Evolutionary conservation across 2,888 invertebrate species (phyloP), one percentile per base, ranked within the genome.

Genomic region (Rhabditoides inermis): DNA sequence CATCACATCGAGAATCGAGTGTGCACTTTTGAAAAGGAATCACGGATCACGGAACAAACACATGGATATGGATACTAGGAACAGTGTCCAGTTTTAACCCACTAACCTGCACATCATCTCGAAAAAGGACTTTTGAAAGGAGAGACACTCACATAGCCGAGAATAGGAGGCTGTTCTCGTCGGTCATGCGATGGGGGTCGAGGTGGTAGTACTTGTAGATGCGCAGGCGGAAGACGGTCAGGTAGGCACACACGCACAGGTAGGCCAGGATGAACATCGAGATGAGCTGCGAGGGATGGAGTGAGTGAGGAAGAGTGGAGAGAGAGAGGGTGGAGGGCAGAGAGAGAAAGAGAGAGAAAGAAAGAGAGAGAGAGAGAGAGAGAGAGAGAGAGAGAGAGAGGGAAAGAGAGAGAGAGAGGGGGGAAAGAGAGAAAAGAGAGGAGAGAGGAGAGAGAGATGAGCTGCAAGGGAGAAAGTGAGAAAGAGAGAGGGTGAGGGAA

Each of bases 131-230:
- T n/a, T n/a, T n/a, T n/a, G 36, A 40, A 46, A 22, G 32, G 7
- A 26, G 26, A 15, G 26, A 36, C 20, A 63, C 81, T 78, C 71
- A 83, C 95, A 95, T 94, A 52, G 98, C 98, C 67, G 90, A 90
- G 81, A 99, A 94, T 75, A 99, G 90, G 58, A 99, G 84, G 77
- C 91, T 92, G 81, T 98, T 92, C 77, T 95, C 95, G 77, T 95
- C 92, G 6, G 98, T 99, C 80, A 91, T 90, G 78, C 98, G 95
- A 77, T 94, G 88, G 0, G 92, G 88, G 3, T 95, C 94, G 66
- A 99, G 80, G 77, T 95, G 94, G 81, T 95, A 98, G 65, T 94
- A 84, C 81, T 95, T 95, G 42, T 98, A 83, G 28, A 99, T 85
- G 49, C 90, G 84, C 68, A 99, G 90, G 79, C 92, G 90, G 69